Conservation (phyloP, 1,140 invertebrate genomes). For the Lucilia sericata region DNA sequence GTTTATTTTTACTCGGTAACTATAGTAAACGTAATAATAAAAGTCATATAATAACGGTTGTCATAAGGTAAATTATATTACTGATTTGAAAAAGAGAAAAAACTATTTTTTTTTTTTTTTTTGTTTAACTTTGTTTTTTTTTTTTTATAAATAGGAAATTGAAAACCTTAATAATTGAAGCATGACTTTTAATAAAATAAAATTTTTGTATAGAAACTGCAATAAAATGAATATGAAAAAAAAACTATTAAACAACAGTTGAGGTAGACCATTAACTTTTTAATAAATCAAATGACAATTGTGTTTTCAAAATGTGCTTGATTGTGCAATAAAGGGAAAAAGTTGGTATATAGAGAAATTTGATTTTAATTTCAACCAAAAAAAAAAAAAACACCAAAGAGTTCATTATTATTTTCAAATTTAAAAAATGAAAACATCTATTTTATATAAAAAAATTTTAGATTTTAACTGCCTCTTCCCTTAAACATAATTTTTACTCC, state of each 20-base stretch:
- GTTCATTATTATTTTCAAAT: no score
- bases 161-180: constrained; percentile 29
- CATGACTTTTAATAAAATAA: constrained; percentile 3
- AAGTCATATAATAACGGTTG: constrained; percentile 27
- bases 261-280: not conserved
- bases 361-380: no score
- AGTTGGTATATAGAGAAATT: no score
- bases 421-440: no score
- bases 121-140: not conserved
- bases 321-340: no score
- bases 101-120: not conserved
- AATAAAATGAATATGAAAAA: no score
- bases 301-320: not conserved
- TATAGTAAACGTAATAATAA: not conserved
- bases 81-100: not conserved
- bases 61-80: constrained; percentile 26
- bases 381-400: no score
- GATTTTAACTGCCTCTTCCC: no score
- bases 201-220: not conserved
- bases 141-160: not conserved
- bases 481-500: no score
- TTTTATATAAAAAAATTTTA: no score
- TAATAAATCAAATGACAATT: constrained; percentile 13
- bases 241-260: not conserved
- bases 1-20: not conserved